Base-by-base conservation (phyloP, 2,888 invertebrate genomes). In the Gibbula magus region DNA sequence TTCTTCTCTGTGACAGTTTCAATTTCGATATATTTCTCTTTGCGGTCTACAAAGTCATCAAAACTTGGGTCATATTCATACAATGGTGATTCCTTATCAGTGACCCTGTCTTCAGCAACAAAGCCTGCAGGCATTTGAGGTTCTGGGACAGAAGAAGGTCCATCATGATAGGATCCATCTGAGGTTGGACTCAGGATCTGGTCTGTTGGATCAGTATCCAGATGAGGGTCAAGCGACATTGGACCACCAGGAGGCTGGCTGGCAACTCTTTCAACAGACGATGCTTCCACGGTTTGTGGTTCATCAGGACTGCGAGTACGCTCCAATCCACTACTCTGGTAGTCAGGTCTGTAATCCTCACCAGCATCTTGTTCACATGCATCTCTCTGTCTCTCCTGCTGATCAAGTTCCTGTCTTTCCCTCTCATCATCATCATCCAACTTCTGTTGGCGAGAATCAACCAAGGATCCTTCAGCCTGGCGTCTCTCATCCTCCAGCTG, bases 71-170 rank as follows among this genome's bases (percentile, higher is more conserved):
- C 51, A 70, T 70, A 70, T 18, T 70, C 70, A 70, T 25, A 70
- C 70, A 70, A 18, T 16, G 70, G 70, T 7, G 70, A 70, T 32
- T 75, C 75, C 22, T 75, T 54, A 54, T 75, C 77, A 56, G 61
- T 51, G 22, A 54, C 20, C 22, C 61, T 61, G 54, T 83, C 84
- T 20, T 84, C 83, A 13, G 39, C 70, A 13, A 35, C 67, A 56
- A 85, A 84, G 56, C 81, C 84, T 56, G 70, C 81, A 35, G 86
- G 86, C 79, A 86, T 75, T 10, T 79, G 73, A 4, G 86, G 86
- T 76, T 86, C 86, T 20, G 86, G 86, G 13, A 86, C 86, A 13
- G 86, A 79, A 2, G 84, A 84, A 20, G 86, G 86, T 54, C 82
- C 83, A 39, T 86, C 86, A 22, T 82, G 82, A 77, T 81, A 86